Percentiles rank a stretch among this genome's conserved stretches.
Conservation (phyloP, 2,113 vertebrate species). For the Mungos mungo region DNA sequence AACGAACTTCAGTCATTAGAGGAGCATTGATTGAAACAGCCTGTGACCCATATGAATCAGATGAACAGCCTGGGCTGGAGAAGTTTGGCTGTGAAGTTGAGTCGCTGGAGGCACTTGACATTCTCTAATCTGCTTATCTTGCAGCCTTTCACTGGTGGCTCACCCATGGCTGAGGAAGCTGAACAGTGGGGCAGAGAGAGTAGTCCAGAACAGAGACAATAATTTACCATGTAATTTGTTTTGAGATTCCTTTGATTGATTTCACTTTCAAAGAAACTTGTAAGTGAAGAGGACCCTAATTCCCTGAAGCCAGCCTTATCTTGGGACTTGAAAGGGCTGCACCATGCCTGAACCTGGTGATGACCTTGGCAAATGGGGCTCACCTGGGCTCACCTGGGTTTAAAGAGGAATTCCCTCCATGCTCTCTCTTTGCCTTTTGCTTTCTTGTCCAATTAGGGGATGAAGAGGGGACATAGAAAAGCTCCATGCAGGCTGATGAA, state of each 20-base stretch:
- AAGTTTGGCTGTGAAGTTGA: constrained; percentile 73
- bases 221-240: constrained; percentile 81
- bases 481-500: constrained; percentile 72
- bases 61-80: not conserved
- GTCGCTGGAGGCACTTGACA: constrained; percentile 70
- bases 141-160: constrained; percentile 64
- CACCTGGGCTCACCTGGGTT: constrained; percentile 36
- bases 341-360: not conserved
- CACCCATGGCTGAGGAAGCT: constrained; percentile 59
- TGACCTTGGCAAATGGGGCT: not conserved
- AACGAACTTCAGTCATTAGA: constrained; percentile 73
- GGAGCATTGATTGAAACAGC: constrained; percentile 71
- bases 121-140: constrained; percentile 78
- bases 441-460: not conserved
- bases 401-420: not conserved
- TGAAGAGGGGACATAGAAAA: constrained; percentile 17
- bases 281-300: constrained; percentile 54
- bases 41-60: constrained; percentile 65
- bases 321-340: constrained; percentile 6
- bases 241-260: constrained; percentile 81
- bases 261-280: constrained; percentile 78
- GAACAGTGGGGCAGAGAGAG: constrained; percentile 65
- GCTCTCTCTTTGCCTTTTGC: not conserved
- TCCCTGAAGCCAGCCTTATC: not conserved
- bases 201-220: constrained; percentile 68